Evolutionary conservation across 1,140 invertebrate genomes (phyloP).

Genomic region (Amyelois transitella): DNA sequence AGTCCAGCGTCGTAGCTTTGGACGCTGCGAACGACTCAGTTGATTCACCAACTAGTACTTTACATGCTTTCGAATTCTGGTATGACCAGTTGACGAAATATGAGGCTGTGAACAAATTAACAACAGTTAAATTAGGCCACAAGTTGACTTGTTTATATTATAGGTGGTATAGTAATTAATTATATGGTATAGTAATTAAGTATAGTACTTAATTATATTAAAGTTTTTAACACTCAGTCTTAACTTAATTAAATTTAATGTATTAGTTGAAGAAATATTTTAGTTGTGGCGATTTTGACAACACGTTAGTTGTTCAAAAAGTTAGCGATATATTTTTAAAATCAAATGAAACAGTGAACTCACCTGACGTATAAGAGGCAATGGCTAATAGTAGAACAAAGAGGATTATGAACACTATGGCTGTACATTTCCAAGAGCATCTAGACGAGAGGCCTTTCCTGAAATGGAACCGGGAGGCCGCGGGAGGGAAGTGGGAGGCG

Average conservation of each 20-base stretch:
- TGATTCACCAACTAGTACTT: constrained; percentile 86
- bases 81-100: constrained; percentile 88
- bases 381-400: constrained; percentile 86
- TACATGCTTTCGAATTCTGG: constrained; percentile 85
- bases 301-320: too few species aligned
- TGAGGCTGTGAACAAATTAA: constrained; percentile 77
- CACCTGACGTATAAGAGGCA: constrained; percentile 91
- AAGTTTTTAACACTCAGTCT: too few species aligned
- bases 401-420: constrained; percentile 88
- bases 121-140: not conserved
- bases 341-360: too few species aligned
- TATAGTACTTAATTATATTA: too few species aligned
- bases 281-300: too few species aligned
- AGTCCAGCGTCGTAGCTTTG: constrained; percentile 77
- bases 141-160: too few species aligned
- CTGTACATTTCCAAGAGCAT: constrained; percentile 93
- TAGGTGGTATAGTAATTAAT: too few species aligned
- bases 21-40: constrained; percentile 78
- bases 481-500: constrained; percentile 78
- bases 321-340: too few species aligned
- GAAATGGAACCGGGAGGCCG: constrained; percentile 85
- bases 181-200: too few species aligned
- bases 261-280: too few species aligned
- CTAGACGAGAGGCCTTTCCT: constrained; percentile 89
- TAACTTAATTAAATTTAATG: too few species aligned